A percentile compares a stretch with the other conserved stretches of the same genome.
phyloP scores from a whole-genome alignment of 2,888 invertebrate genomes.

The Cryptocheilus praepositus region DNA sequence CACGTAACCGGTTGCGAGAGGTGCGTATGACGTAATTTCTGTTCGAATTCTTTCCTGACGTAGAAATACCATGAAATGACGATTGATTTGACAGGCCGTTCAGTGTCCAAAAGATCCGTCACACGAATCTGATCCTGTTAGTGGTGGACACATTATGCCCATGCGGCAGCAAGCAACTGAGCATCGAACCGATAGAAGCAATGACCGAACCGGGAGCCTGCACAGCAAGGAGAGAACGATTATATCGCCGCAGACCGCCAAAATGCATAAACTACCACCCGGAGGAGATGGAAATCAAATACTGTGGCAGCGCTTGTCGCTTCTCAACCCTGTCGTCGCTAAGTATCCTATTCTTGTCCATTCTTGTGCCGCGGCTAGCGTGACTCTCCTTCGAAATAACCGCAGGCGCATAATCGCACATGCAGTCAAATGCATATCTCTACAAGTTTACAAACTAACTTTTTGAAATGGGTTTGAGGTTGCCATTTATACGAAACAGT shows the following conservation, averaged over 20 bases:
- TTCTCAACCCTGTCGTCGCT: slow-evolving; percentile 27
- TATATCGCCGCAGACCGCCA: slow-evolving; percentile 84
- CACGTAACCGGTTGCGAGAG: slow-evolving; percentile 92
- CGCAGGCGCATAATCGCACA: background rate
- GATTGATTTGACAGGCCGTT: slow-evolving; percentile 82
- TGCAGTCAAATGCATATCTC: slow-evolving; percentile 12
- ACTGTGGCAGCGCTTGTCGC: slow-evolving; percentile 64
- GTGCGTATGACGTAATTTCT: slow-evolving; percentile 71
- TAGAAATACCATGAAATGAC: too few relatives aligned
- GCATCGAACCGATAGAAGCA: slow-evolving; percentile 82
- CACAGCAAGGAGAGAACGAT: slow-evolving; percentile 76
- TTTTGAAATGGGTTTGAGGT: slow-evolving; percentile 54
- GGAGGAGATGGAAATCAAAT: slow-evolving; percentile 79
- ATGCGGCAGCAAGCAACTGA: slow-evolving; percentile 90
- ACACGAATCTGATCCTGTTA: slow-evolving; percentile 91
- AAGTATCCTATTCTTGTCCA: slow-evolving; percentile 17
- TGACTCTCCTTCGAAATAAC: slow-evolving; percentile 41
- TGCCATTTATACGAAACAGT: slow-evolving; percentile 53
- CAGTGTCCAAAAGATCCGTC: slow-evolving; percentile 93
- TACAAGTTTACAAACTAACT: slow-evolving; percentile 45
- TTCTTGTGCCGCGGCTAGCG: slow-evolving; percentile 40
- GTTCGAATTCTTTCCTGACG: too few relatives aligned
- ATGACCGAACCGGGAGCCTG: slow-evolving; percentile 70
- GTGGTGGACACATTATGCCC: slow-evolving; percentile 93
- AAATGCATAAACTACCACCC: slow-evolving; percentile 94